A percentile compares a stretch with the other conserved stretches of the same genome.
These are phyloP conservation scores for Ondatra zibethicus DNA, from an alignment of 2,113 vertebrate species.

Conservation along the genomic window DNA sequence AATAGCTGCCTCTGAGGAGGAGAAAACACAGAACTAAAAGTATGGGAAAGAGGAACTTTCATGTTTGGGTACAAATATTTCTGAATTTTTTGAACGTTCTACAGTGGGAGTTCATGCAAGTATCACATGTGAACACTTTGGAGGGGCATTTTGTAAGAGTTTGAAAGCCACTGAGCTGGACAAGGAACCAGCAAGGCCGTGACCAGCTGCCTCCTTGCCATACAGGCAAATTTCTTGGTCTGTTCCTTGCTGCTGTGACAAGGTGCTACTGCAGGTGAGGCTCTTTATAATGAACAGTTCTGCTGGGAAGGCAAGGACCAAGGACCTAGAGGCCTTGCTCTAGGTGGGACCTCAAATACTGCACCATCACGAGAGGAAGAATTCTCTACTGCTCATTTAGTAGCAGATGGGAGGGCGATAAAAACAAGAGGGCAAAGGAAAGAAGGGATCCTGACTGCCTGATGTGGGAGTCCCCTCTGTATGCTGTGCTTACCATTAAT, in stretches of 20 bases:
- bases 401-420: background rate
- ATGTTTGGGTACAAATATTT: background rate
- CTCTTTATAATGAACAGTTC: background rate
- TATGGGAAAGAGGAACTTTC: too few relatives aligned
- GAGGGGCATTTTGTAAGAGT: background rate
- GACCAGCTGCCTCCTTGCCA: background rate
- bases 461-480: too few relatives aligned
- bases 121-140: background rate
- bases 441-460: background rate
- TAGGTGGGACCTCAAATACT: background rate
- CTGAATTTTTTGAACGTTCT: slow-evolving; percentile 13
- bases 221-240: background rate
- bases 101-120: background rate
- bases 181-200: background rate
- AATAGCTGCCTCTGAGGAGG: too few relatives aligned
- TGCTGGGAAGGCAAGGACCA: background rate
- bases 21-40: too few relatives aligned
- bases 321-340: background rate
- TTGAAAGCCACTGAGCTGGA: background rate
- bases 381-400: background rate
- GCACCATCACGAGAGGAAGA: background rate
- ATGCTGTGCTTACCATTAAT: too few relatives aligned
- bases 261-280: background rate
- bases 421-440: background rate
- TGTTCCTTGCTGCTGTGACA: background rate